Conservation (phyloP, 2,888 invertebrate genomes). For the Ametastegia equiseti region DNA sequence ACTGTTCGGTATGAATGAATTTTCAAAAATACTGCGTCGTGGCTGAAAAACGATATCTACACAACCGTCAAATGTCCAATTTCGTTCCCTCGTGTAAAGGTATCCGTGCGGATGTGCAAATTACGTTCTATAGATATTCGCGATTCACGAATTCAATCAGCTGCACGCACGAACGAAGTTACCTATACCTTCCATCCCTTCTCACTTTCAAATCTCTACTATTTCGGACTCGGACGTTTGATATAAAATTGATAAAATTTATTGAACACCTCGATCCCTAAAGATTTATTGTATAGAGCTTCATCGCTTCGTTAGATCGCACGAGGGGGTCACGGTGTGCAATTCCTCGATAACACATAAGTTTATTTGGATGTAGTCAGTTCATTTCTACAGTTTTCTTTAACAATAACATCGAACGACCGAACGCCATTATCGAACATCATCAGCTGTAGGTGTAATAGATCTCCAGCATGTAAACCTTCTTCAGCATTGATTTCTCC, state of each 20-base stretch:
- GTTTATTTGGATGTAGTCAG: no score
- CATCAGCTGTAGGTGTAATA: no score
- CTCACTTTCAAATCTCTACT: not conserved
- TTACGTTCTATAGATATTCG: not conserved
- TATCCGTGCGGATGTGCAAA: not conserved
- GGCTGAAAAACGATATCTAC: conserved; percentile 1
- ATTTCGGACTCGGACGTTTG: not conserved
- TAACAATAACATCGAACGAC: no score
- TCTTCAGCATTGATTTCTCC: no score
- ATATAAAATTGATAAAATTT: not conserved
- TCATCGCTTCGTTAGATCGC: no score
- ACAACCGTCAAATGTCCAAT: not conserved
- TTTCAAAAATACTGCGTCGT: not conserved
- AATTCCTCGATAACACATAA: no score
- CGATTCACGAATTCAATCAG: not conserved
- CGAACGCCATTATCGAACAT: no score
- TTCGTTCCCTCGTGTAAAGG: not conserved
- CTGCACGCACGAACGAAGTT: not conserved
- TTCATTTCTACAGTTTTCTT: no score
- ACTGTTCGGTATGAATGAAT: not conserved
- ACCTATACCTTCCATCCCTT: not conserved
- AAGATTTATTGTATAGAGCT: no score
- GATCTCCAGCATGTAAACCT: no score
- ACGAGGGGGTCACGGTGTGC: no score
- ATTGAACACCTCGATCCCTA: no score